Evolutionary conservation across 2,888 invertebrate genomes (phyloP).

Genomic region (Drosophila mulleri): DNA sequence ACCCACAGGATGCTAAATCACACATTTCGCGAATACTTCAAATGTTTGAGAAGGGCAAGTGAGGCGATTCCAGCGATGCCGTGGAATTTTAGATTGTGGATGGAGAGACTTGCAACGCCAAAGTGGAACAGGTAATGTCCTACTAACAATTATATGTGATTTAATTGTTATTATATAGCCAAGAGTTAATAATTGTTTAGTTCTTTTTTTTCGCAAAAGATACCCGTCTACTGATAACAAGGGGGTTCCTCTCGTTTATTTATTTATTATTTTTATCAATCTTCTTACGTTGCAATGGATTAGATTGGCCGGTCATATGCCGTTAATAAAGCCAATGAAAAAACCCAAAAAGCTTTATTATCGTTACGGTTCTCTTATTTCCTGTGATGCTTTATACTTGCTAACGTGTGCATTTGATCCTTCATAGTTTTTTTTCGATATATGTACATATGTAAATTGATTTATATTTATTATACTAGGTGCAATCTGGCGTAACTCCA

Average conservation of each 20-base stretch:
- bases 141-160: conserved; percentile 8
- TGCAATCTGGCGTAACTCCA: neutral
- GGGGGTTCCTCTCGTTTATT: conserved; percentile 2
- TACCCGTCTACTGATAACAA: no score
- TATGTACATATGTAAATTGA: neutral
- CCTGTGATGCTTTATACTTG: no score
- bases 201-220: no score
- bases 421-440: no score
- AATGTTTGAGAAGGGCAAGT: no score
- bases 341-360: neutral
- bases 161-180: neutral
- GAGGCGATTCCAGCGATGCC: no score
- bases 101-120: conserved; percentile 8
- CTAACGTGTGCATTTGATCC: no score
- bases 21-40: no score
- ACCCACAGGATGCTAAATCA: no score
- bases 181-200: no score
- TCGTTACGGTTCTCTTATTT: no score
- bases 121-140: conserved; percentile 52
- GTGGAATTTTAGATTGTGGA: no score
- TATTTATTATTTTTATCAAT: conserved; percentile 10
- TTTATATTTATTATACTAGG: neutral
- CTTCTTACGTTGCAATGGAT: conserved; percentile 21
- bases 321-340: conserved; percentile 36
- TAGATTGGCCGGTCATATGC: conserved; percentile 27